A percentile compares a stretch with the other conserved stretches of the same genome.
Conservation (phyloP, 1,140 invertebrate species). For the Portunus trituberculatus region DNA sequence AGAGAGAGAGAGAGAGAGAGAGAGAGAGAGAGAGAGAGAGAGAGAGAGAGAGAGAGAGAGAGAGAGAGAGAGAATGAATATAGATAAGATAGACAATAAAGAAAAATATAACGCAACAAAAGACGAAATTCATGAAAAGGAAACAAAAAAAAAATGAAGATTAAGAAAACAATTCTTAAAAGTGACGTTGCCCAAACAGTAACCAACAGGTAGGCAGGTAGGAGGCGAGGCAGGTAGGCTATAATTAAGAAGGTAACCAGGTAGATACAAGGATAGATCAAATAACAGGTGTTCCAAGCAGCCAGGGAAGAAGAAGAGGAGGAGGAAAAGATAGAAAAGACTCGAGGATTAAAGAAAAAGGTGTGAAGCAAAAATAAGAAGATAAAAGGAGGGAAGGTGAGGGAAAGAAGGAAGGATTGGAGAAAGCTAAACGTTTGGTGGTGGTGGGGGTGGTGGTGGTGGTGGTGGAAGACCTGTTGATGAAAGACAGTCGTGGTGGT, state of each 20-base stretch:
- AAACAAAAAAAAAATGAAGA: background rate
- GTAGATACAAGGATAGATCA: background rate
- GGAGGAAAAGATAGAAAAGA: background rate
- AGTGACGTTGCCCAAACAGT: background rate
- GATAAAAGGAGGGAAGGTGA: background rate
- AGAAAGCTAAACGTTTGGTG: background rate
- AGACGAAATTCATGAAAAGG: background rate
- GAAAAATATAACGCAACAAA: background rate
- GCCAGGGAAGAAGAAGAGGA: background rate
- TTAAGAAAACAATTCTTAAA: background rate
- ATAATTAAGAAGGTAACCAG: background rate
- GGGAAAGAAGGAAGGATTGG: background rate
- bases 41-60: background rate
- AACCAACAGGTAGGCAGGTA: background rate
- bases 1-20: background rate
- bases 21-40: background rate
- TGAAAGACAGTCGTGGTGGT: slow-evolving; percentile 25
- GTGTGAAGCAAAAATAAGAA: background rate
- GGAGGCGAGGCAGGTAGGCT: background rate
- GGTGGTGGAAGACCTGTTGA: background rate
- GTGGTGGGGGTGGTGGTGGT: background rate
- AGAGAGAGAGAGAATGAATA: background rate
- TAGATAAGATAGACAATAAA: background rate
- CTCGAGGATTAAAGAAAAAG: background rate
- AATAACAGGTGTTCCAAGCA: background rate